Evolutionary conservation across 2,888 invertebrate species (phyloP), one percentile per base, ranked within the genome.

Genomic region (Eupelmus urozonus): DNA sequence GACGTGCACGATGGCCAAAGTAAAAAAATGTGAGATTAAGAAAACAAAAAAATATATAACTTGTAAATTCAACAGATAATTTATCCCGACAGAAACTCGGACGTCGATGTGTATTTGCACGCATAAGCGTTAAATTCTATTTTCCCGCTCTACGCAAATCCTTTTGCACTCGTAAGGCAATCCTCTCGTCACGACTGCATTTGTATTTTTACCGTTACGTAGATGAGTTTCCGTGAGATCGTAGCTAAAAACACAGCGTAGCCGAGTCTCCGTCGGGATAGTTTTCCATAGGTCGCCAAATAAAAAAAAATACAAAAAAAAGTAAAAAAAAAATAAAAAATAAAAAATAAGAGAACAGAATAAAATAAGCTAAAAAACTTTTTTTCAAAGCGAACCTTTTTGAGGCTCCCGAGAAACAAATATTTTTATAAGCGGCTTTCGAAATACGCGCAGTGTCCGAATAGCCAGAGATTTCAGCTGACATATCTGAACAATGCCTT

Each of bases 401-500:
- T 82, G 81, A 81, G 81, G 80, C 80, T 82, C 80, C 77, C 81
- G 72, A 77, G 77, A 80, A 82, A 82, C 73, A 81, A 83, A 87
- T 87, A 88, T 88, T 88, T 89, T 88, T 88, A 85, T 88, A 82
- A 82, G 83, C 85, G 83, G 87, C 86, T 87, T 86, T 88, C 86
- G 83, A 87, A 86, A 82, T 81, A 85, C 83, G 82, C 84, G 86
- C 85, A 83, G 84, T 81, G 83, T 85, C 84, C 84, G 85, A 84
- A 86, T 84, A 81, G 85, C 85, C 87, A 83, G 85, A 88, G 84
- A 88, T 86, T 86, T 87, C 87, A 87, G 89, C 87, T 85, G 85
- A 89, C 88, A 89, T 89, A 89, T 88, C 89, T 86, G 76, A 87
- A 88, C 86, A 88, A 89, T 89, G 89, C 89, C 89, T 89, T 89